Percentiles rank a stretch among this genome's conserved stretches.
Evolutionary conservation across 2,888 invertebrate genomes (phyloP).

Genomic region (Agonopterix alstromeriana): DNA sequence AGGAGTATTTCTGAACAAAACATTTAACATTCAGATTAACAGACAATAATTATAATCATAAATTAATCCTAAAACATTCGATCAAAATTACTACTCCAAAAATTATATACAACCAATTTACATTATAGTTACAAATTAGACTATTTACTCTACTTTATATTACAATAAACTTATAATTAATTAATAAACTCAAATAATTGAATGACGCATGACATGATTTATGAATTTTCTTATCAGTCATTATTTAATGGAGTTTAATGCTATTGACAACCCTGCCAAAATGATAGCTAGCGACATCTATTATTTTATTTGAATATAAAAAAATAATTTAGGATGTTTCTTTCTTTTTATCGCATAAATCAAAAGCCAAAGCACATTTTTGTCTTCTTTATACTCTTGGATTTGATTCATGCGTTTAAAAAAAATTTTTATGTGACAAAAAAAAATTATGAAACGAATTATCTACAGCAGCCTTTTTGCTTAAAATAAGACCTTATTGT

Average conservation of each 20-base stretch:
- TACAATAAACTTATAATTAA: slow-evolving; percentile 23
- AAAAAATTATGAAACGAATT: slow-evolving; percentile 8
- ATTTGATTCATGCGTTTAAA: no score
- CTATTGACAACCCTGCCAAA: not conserved
- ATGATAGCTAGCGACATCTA: slow-evolving; percentile 24
- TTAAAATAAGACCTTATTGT: slow-evolving; percentile 25
- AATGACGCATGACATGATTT: slow-evolving; percentile 19
- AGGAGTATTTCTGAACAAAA: not conserved
- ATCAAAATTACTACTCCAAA: slow-evolving; percentile 31
- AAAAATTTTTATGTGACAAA: not conserved
- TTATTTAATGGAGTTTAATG: not conserved
- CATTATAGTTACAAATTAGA: slow-evolving; percentile 35
- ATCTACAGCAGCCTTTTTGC: slow-evolving; percentile 28
- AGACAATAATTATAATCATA: not conserved
- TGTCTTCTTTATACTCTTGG: no score
- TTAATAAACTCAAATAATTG: slow-evolving; percentile 16
- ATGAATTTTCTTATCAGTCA: slow-evolving; percentile 9
- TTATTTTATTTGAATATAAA: slow-evolving; percentile 9
- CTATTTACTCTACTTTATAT: slow-evolving; percentile 23
- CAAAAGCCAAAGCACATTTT: no score
- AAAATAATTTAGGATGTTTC: slow-evolving; percentile 2
- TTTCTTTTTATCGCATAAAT: not conserved
- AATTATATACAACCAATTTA: slow-evolving; percentile 74
- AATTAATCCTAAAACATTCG: slow-evolving; percentile 26
- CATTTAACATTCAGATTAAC: slow-evolving; percentile 3